A percentile compares a stretch with the other conserved stretches of the same genome.
Evolutionary conservation across 2,113 vertebrate species (phyloP).

Genomic region (Acanthochromis polyacanthus): DNA sequence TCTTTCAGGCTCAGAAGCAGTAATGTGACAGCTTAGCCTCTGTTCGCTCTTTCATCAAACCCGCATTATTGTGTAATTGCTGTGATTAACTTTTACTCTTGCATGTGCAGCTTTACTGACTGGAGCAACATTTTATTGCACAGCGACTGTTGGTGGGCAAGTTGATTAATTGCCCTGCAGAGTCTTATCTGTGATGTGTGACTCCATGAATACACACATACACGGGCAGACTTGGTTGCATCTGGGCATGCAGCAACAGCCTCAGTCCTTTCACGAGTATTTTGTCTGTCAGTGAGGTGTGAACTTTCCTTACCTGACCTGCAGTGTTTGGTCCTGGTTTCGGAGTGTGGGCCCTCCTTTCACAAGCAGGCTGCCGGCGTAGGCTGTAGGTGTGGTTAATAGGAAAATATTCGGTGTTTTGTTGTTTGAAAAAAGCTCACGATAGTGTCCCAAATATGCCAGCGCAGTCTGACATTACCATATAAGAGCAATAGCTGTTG

Average conservation of each 20-base stretch:
- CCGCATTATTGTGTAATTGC: neutral
- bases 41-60: neutral
- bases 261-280: conserved; percentile 1
- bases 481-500: conserved; percentile 4
- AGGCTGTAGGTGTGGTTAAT: neutral
- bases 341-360: neutral
- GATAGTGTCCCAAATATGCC: conserved; percentile 7
- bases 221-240: conserved; percentile 19
- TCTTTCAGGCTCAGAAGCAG: neutral
- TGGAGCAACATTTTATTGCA: neutral
- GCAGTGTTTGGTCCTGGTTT: neutral
- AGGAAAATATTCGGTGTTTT: neutral
- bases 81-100: neutral
- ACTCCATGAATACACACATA: neutral
- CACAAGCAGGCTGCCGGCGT: neutral
- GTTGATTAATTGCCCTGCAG: neutral
- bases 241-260: conserved; percentile 44
- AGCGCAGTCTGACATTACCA: neutral
- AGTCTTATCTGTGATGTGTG: conserved; percentile 12
- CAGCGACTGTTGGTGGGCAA: neutral
- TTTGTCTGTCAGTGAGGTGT: conserved; percentile 29
- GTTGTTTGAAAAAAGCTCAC: neutral
- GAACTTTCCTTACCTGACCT: conserved; percentile 27
- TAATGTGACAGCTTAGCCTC: neutral
- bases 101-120: neutral